A percentile compares a stretch with the other conserved stretches of the same genome.
Conservation (phyloP, 2,797 vertebrate genomes). For the Coendou prehensilis region DNA sequence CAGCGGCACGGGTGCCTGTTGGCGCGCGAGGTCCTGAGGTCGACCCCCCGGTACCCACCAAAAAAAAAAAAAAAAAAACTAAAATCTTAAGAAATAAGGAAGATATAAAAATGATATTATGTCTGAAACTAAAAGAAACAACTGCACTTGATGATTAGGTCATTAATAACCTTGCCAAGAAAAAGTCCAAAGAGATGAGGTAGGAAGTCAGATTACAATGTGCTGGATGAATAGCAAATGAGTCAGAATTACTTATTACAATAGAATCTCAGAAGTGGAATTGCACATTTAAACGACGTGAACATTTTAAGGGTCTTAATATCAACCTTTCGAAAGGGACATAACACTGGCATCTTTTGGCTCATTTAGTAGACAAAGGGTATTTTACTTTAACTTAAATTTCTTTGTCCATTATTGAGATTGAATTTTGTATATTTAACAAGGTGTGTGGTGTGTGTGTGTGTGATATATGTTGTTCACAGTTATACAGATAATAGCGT, state of each 20-base stretch:
- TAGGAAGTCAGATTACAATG: background rate
- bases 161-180: slow-evolving; percentile 39
- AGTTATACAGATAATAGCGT: too few species aligned
- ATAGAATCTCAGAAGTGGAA: background rate
- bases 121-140: slow-evolving; percentile 46
- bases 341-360: background rate
- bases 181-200: background rate
- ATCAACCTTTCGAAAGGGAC: background rate
- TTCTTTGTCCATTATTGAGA: background rate
- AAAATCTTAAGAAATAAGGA: slow-evolving; percentile 12
- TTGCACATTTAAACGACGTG: background rate
- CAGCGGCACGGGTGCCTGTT: too few species aligned
- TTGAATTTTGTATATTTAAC: background rate
- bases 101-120: slow-evolving; percentile 21
- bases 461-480: background rate
- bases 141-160: slow-evolving; percentile 13
- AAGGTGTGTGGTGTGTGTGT: too few species aligned
- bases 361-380: background rate
- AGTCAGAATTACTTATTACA: background rate
- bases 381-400: background rate
- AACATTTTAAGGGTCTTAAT: background rate
- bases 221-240: background rate
- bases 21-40: too few species aligned
- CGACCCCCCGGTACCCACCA: too few species aligned
- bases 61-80: too few species aligned